Evolutionary conservation across 37 sponge, comb jelly and placozoan species (phyloP), one percentile per base, ranked within the genome.

Genomic region (Hexactinellida sp.): DNA sequence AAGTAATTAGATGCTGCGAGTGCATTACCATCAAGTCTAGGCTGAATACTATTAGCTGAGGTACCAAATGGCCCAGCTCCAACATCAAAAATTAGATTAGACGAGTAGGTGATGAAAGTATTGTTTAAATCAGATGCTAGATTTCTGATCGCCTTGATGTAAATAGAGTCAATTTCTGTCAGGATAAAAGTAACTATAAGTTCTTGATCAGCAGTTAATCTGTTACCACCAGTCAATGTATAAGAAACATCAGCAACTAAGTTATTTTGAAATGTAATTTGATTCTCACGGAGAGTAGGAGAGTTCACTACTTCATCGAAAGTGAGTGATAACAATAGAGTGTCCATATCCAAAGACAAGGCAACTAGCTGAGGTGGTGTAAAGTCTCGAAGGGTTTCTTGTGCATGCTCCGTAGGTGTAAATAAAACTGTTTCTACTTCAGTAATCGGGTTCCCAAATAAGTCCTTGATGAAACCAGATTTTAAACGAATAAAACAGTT

Each of bases 131-230:
- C 9, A 19, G 38, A 24, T 5, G 87, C 87, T 7, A 86, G 36
- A 83, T 36, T 86, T 37, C 23, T 24, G 0, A 88, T 36, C 0
- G 83, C 39, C 71, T 93, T 95, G 51, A 93, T 85, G 9, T 30
- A 54, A 88, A 90, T 95, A 39, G 90, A 83, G 37, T 95, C 96
- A 83, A 88, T 88, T 83, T 89, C 89, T 5, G 88, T 52, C 34
- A 95, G 88, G 23, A 54, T 36, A 37, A 95, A 54, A 0, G 1
- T 84, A 38, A 95, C 39, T 21, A 89, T 38, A 24, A 63, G 71
- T 10, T 71, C 85, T 82, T 93, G 54, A 16, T 47, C 38, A 21
- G 83, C 3, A 38, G 92, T 86, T 38, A 86, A 23, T 13, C 89
- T 32, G 5, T n/a, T 38, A n/a, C 96, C 96, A 36, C 82, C 82